A percentile compares a stretch with the other conserved stretches of the same genome.
Evolutionary conservation across 2,797 vertebrate species (phyloP).

Genomic region (Anabacerthia variegaticeps): DNA sequence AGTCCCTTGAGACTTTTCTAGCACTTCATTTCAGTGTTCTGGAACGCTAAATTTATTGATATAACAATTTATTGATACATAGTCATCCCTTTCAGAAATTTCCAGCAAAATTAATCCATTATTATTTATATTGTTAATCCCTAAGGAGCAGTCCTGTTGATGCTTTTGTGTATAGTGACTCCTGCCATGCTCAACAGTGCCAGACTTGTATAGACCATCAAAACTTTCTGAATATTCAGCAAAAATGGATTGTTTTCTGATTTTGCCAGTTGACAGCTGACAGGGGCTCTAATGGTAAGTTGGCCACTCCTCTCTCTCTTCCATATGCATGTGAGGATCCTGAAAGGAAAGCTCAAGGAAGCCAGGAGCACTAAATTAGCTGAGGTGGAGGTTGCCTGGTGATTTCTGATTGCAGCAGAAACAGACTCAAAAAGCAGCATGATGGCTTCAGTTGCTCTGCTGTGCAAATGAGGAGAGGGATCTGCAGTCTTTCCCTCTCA

Average conservation of each 20-base stretch:
- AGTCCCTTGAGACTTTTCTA: neutral
- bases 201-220: neutral
- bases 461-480: neutral
- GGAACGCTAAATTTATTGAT: neutral
- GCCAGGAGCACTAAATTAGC: neutral
- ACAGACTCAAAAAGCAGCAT: neutral
- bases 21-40: conserved; percentile 39
- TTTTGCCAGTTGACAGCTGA: neutral
- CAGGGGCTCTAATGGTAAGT: neutral
- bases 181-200: neutral
- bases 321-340: neutral
- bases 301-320: neutral
- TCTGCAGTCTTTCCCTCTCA: neutral
- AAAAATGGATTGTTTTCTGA: neutral
- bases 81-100: conserved; percentile 28
- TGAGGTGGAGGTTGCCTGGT: neutral
- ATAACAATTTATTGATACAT: conserved; percentile 20
- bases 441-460: neutral
- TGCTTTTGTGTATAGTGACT: neutral
- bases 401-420: neutral
- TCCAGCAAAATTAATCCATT: conserved; percentile 12
- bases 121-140: neutral
- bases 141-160: neutral
- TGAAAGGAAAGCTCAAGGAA: neutral
- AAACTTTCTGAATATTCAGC: neutral